Conservation (phyloP, 2,797 vertebrate genomes). For the Pteronotus mesoamericanus region DNA sequence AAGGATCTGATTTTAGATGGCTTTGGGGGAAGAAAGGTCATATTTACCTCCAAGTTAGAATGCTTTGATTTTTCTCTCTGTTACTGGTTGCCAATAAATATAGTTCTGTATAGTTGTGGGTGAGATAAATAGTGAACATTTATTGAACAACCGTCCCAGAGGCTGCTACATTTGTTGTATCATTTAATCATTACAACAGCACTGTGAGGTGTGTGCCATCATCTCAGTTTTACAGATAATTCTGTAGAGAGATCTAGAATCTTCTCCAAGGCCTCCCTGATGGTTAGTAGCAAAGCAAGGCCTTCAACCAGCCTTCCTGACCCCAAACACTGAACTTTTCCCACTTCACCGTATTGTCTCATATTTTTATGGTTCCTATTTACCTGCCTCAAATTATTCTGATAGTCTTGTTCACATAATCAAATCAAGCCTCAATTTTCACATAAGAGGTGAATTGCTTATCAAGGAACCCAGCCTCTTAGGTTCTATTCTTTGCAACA, state of each 20-base stretch:
- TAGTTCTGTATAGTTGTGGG: neutral
- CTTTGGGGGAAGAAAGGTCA: neutral
- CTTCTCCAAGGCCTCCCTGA: neutral
- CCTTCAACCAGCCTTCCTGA: neutral
- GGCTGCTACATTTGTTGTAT: neutral
- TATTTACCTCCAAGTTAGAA: conserved; percentile 28
- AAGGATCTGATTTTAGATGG: neutral
- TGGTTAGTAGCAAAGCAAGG: neutral
- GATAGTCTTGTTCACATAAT: neutral
- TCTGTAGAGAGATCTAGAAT: neutral
- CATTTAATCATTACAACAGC: neutral
- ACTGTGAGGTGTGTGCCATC: neutral
- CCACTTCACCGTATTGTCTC: neutral
- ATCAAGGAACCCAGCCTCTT: neutral
- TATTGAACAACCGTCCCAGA: neutral
- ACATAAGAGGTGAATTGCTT: neutral
- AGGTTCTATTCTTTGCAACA: neutral
- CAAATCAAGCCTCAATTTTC: neutral
- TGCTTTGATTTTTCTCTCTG: neutral
- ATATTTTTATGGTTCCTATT: neutral
- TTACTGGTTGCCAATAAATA: neutral
- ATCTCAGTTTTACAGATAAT: neutral
- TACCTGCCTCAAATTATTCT: conserved; percentile 24
- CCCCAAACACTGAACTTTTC: neutral
- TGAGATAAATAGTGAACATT: neutral